Evolutionary conservation across 2,113 vertebrate species (phyloP), one percentile per base, ranked within the genome.

Genomic region (Albula glossodonta): DNA sequence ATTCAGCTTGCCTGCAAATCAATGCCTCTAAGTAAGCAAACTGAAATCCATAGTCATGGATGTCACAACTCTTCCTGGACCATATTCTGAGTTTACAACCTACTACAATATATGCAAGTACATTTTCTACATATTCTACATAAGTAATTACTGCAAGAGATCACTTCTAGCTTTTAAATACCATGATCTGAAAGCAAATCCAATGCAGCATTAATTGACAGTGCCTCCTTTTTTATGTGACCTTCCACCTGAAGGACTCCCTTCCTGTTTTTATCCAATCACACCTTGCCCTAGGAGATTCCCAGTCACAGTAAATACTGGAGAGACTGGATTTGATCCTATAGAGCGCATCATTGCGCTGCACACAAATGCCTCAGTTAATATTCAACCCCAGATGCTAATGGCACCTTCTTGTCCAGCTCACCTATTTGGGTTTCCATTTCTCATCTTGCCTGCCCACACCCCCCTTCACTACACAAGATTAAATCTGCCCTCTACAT

Each of bases 171-270:
- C 70, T 56, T 41, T 56, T 56, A 0, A 56, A 56, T 56, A 12
- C 6, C 53, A 56, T 41, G 53, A 9, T 56, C 7, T 56, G 53
- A 56, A 41, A 66, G 22, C 60, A 3, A 31, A 31, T 31, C 70
- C n/a, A 74, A 31, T 25, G 87, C 31, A 41, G 89, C 83, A 89
- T 90, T 83, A 78, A 87, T 89, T 78, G 84, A 90, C 90, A 90
- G 89, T 92, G 91, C 88, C 82, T 92, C 89, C 88, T 86, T 4
- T 15, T 15, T 19, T 19, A 66, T 15, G 31, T 41, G 31, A 41
- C 31, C 31, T 41, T 41, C 31, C 31, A 41, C 31, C 31, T 41
- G 31, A 41, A 41, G 31, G 31, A 41, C 31, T 41, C 31, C 31
- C 31, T 41, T 41, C 31, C 31, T 41, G 31, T 3, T 15, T 66